These are phyloP conservation scores for Eurosta solidaginis DNA, from an alignment of 1,140 invertebrate species.

Conservation along the genomic window DNA sequence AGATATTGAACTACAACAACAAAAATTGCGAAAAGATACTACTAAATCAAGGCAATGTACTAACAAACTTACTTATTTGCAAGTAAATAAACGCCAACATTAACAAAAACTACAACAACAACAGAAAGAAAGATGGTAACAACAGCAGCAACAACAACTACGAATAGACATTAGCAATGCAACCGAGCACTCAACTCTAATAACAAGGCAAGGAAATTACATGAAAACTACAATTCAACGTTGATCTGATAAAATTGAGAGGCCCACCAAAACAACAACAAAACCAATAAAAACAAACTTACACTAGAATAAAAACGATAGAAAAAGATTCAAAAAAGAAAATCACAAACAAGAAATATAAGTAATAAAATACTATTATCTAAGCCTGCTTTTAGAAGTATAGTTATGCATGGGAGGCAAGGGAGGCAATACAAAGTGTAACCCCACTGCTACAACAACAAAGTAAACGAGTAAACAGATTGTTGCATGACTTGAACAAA, in stretches of 20 bases:
- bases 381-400: not conserved
- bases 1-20: not conserved
- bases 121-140: not conserved
- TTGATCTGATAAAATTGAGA: constrained; percentile 23
- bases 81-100: no score
- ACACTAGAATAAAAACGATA: not conserved
- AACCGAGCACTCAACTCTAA: constrained; percentile 20
- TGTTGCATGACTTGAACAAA: not conserved
- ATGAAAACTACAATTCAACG: constrained; percentile 23
- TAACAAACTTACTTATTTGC: not conserved
- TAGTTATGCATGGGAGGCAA: no score
- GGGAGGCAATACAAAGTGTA: not conserved
- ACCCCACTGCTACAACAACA: no score
- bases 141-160: not conserved
- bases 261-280: not conserved
- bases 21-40: not conserved
- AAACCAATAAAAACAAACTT: not conserved
- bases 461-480: no score
- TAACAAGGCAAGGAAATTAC: constrained; percentile 27
- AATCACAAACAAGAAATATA: not conserved
- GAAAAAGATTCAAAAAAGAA: not conserved
- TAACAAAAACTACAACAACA: not conserved
- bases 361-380: not conserved
- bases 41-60: not conserved
- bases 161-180: constrained; percentile 11